A percentile compares a stretch with the other conserved stretches of the same genome.
These are phyloP conservation scores for Malthinus flaveolus DNA, from an alignment of 2,888 invertebrate genomes.

Conservation along the genomic window DNA sequence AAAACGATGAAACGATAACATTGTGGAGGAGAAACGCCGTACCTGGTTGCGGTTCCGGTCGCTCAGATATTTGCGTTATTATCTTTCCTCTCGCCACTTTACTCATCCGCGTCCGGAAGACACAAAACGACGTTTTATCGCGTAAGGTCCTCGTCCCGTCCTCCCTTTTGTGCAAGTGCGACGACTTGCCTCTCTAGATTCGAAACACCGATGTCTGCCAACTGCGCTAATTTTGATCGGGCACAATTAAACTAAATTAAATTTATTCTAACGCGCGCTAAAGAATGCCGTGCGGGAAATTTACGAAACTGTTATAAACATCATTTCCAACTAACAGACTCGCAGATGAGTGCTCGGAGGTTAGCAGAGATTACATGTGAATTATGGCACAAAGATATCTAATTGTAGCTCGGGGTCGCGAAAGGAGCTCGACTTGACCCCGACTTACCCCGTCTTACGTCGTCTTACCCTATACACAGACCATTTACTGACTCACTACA, in stretches of 20 bases:
- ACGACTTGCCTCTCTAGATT: conserved; percentile 27
- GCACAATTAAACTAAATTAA: neutral
- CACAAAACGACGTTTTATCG: conserved; percentile 45
- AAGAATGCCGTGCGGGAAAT: neutral
- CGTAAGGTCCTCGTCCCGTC: conserved; percentile 18
- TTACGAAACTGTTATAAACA: conserved; percentile 2
- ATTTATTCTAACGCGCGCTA: too few relatives aligned
- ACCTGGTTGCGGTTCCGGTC: conserved; percentile 45
- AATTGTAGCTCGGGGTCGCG: conserved; percentile 54
- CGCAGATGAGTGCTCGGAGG: conserved; percentile 54
- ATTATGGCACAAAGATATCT: conserved; percentile 61
- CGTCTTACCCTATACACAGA: conserved; percentile 47
- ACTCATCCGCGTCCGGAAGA: conserved; percentile 48
- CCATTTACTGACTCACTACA: conserved; percentile 55
- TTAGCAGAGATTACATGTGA: conserved; percentile 64
- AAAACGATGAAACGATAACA: conserved; percentile 33
- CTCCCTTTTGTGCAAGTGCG: conserved; percentile 30
- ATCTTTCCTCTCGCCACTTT: conserved; percentile 51
- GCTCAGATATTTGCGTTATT: conserved; percentile 47
- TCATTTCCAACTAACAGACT: conserved; percentile 33
- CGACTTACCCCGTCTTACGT: conserved; percentile 33
- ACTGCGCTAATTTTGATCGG: neutral
- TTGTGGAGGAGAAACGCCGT: conserved; percentile 35
- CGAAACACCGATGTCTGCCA: conserved; percentile 26
- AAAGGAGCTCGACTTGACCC: conserved; percentile 50